These are phyloP conservation scores for Glyphotaelius pellucidus DNA, from an alignment of 2,888 invertebrate species.

Conservation along the genomic window DNA sequence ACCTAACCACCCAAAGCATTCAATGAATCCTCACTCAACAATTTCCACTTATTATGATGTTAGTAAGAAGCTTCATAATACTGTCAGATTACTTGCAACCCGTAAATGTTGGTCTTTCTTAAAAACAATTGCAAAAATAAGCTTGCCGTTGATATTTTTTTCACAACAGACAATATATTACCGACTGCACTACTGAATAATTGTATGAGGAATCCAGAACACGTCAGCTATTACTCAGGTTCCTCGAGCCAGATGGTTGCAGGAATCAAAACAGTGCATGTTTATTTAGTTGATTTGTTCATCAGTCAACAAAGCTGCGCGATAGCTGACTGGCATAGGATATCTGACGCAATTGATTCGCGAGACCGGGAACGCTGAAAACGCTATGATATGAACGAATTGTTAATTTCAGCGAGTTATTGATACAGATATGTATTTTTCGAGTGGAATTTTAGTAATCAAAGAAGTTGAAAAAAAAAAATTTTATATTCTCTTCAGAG, in stretches of 20 bases:
- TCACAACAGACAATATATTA: neutral
- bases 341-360: neutral
- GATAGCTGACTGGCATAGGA: neutral
- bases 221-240: neutral
- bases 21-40: too few relatives aligned
- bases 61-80: too few relatives aligned
- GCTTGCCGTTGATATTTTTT: neutral
- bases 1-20: too few relatives aligned
- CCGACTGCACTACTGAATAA: neutral
- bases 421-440: too few relatives aligned
- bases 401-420: too few relatives aligned
- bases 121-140: neutral
- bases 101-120: too few relatives aligned
- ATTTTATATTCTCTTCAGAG: too few relatives aligned
- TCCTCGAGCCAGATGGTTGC: neutral
- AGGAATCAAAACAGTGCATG: neutral
- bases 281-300: neutral
- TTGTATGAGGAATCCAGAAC: neutral
- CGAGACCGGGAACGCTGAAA: neutral
- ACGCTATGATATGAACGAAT: too few relatives aligned
- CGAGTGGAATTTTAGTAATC: too few relatives aligned
- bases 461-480: too few relatives aligned
- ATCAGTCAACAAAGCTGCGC: neutral
- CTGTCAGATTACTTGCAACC: too few relatives aligned
- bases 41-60: too few relatives aligned